Percentiles rank a stretch among this genome's conserved stretches.
phyloP scores from a whole-genome alignment of 2,888 invertebrate species.

The Leuctra nigra region DNA sequence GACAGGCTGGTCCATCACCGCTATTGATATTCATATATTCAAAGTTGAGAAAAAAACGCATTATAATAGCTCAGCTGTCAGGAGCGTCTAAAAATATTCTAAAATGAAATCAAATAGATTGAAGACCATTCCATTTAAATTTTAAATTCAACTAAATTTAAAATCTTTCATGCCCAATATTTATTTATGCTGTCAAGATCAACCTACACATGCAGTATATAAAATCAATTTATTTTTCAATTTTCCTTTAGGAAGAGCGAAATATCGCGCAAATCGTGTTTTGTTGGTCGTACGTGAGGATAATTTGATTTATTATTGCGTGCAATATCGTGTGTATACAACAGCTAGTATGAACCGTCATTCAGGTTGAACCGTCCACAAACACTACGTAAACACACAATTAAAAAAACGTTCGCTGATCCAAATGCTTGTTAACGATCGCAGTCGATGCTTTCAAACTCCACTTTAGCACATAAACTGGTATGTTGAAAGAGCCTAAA shows the following conservation, averaged over 20 bases:
- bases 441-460: neutral
- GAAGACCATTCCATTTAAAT: constrained; percentile 9
- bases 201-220: too few species aligned
- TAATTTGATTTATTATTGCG: too few species aligned
- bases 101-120: constrained; percentile 9
- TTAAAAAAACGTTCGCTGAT: neutral
- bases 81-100: neutral
- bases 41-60: neutral
- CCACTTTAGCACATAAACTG: constrained; percentile 10
- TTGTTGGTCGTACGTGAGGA: too few species aligned
- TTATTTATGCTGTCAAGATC: too few species aligned
- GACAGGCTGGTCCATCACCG: neutral
- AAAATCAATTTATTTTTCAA: too few species aligned
- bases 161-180: constrained; percentile 4
- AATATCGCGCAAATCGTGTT: too few species aligned
- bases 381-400: neutral
- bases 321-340: too few species aligned
- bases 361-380: too few species aligned
- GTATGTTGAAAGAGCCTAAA: neutral
- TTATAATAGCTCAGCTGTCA: neutral
- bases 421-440: neutral
- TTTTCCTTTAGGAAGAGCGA: too few species aligned
- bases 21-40: constrained; percentile 10
- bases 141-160: neutral
- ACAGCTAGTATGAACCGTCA: too few species aligned